Evolutionary conservation across 1,140 invertebrate genomes (phyloP).

Genomic region (Lerema accius): DNA sequence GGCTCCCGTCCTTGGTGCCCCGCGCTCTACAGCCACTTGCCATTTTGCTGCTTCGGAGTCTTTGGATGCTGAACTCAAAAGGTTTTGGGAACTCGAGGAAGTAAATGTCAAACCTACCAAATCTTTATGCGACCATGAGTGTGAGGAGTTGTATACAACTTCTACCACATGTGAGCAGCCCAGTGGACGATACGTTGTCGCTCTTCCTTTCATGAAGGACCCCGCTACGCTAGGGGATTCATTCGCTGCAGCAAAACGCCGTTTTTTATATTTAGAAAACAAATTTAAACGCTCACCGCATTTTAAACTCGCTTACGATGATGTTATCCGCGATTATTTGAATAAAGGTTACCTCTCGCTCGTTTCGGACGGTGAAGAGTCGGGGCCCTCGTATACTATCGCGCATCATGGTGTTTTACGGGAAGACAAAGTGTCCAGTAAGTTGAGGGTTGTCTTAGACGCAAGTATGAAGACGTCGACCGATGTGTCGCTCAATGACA

Average conservation of each 20-base stretch:
- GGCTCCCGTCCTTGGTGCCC: not conserved
- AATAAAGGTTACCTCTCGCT: conserved; percentile 34
- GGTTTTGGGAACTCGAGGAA: conserved; percentile 15
- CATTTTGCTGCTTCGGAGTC: not conserved
- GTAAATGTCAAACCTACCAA: not conserved
- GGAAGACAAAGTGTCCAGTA: conserved; percentile 28
- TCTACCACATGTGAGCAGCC: not conserved
- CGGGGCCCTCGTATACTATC: conserved; percentile 30
- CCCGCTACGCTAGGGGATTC: conserved; percentile 10
- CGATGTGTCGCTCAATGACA: conserved; percentile 41
- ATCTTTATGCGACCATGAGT: not conserved
- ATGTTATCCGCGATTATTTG: conserved; percentile 32
- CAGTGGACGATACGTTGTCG: conserved; percentile 4
- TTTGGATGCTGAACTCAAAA: not conserved
- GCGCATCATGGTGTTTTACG: conserved; percentile 41
- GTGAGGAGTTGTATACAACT: not conserved
- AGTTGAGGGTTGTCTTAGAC: conserved; percentile 40
- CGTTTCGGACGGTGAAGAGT: not conserved
- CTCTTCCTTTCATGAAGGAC: conserved; percentile 2
- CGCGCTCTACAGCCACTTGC: not conserved
- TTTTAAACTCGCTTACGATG: conserved; percentile 28
- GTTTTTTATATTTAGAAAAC: conserved; percentile 21
- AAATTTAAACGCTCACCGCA: conserved; percentile 11
- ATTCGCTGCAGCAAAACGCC: conserved; percentile 3
- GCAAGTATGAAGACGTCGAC: conserved; percentile 38